A percentile compares a stretch with the other conserved stretches of the same genome.
Conservation (phyloP, 2,113 vertebrate genomes). For the Anolis sagrei region DNA sequence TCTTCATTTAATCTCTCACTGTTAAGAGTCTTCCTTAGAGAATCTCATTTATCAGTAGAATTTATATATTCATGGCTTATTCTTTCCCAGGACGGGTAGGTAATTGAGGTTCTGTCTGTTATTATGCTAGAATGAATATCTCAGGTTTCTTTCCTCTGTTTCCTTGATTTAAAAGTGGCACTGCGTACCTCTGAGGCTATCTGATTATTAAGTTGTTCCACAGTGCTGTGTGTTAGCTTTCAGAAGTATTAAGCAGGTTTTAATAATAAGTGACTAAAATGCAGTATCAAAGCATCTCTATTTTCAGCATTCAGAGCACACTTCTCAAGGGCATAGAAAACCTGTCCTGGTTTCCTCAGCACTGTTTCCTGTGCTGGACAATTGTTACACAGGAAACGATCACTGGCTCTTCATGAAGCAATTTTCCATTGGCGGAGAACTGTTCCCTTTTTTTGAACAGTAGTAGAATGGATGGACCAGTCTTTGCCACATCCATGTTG, state of each 20-base stretch:
- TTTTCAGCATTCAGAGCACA: constrained; percentile 28
- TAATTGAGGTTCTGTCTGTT: constrained; percentile 1
- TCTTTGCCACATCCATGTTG: background rate
- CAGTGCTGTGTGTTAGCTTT: constrained; percentile 36
- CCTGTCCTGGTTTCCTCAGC: background rate
- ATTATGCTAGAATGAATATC: background rate
- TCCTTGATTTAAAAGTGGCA: constrained; percentile 41
- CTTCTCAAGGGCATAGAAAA: background rate
- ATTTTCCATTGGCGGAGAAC: background rate
- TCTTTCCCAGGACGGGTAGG: background rate
- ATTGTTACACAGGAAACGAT: background rate
- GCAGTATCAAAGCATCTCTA: constrained; percentile 24
- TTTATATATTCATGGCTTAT: background rate
- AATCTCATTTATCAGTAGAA: background rate
- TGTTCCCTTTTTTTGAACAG: background rate
- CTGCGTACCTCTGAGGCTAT: constrained; percentile 14
- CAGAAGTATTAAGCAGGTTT: constrained; percentile 39
- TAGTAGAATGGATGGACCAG: background rate
- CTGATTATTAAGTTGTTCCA: constrained; percentile 48
- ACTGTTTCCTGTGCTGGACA: background rate
- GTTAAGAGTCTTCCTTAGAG: background rate
- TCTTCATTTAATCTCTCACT: background rate
- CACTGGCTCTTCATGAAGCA: background rate
- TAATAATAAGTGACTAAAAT: constrained; percentile 15
- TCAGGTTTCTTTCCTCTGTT: background rate